Conservation (phyloP, 1,140 invertebrate species). For the Pogonomyrmex californicus region DNA sequence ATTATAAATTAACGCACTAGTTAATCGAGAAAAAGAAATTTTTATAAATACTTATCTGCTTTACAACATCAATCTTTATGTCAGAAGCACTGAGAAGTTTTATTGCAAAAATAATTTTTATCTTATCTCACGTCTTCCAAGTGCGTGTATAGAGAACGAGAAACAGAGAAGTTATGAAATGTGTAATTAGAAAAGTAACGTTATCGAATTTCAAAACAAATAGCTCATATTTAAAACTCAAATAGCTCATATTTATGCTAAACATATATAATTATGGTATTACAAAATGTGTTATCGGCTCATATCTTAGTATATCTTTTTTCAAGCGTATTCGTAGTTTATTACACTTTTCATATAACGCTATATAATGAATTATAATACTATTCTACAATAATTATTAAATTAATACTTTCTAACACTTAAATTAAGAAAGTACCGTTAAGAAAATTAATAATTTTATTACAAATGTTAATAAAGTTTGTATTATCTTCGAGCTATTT, state of each 20-base stretch:
- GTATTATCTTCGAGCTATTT: constrained; percentile 4
- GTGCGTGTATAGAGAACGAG: background rate
- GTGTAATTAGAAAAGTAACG: background rate
- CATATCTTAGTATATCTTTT: background rate
- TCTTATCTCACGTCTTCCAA: constrained; percentile 1
- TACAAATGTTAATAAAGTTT: constrained; percentile 30
- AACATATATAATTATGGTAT: constrained; percentile 26
- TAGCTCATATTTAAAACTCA: background rate
- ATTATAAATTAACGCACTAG: too few relatives aligned
- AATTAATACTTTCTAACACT: constrained; percentile 13
- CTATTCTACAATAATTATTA: constrained; percentile 5
- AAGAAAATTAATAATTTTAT: background rate
- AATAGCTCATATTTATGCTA: background rate
- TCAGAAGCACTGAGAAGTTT: background rate
- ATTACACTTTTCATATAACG: background rate
- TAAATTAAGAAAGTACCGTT: background rate
- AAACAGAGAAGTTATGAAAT: constrained; percentile 5
- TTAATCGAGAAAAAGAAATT: background rate
- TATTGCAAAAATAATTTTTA: constrained; percentile 48
- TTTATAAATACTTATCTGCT: constrained; percentile 14
- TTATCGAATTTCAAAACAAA: constrained; percentile 10
- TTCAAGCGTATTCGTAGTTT: background rate
- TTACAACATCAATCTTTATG: background rate
- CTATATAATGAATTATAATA: background rate
- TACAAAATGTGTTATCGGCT: background rate